Evolutionary conservation across 2,888 invertebrate genomes (phyloP), one percentile per base, ranked within the genome.

Genomic region (Hylaea fasciaria): DNA sequence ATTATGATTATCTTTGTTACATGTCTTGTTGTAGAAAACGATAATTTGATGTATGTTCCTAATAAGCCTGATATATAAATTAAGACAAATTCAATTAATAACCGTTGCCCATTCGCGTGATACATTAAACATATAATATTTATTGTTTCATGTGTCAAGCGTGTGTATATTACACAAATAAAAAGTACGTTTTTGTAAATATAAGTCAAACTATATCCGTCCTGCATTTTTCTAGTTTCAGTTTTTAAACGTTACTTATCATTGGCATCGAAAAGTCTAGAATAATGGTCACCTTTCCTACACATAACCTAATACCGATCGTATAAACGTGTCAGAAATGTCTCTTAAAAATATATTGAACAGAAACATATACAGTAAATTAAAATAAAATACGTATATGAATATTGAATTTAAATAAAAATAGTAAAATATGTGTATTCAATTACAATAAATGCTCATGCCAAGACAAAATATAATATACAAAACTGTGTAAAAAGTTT

Each of bases 381-480:
- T 71, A 75, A 74, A 68, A 77, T 64, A 69, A 69, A 59, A 53
- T 53, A 59, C 43, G 62, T 65, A 65, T 60, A 65, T 70, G 64
- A 65, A 68, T 67, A 67, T 62, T 58, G 53, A 45, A 71, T 71
- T 70, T 48, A 57, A 66, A 75, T 45, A 48, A 66, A 64, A 62
- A 65, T 54, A 61, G 54, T 68, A 64, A 64, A 70, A 65, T 62
- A 57, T 68, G 63, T 69, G 67, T 70, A 60, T 71, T 70, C 53
- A 73, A 71, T 74, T 76, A 74, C 73, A 70, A 72, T 71, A 75
- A 77, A 68, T 82, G 82, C 83, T 81, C 87, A 87, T 87, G 87
- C 87, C 82, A 81, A 83, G 82, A 85, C 81, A 78, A 81, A 77
- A 75, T 78, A 79, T 62, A 85, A 83, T 82, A 79, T 83, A 86